Percentiles rank a stretch among this genome's conserved stretches.
These are phyloP conservation scores for Tetraodon nigroviridis DNA, from an alignment of 2,113 vertebrate genomes.

Conservation along the genomic window DNA sequence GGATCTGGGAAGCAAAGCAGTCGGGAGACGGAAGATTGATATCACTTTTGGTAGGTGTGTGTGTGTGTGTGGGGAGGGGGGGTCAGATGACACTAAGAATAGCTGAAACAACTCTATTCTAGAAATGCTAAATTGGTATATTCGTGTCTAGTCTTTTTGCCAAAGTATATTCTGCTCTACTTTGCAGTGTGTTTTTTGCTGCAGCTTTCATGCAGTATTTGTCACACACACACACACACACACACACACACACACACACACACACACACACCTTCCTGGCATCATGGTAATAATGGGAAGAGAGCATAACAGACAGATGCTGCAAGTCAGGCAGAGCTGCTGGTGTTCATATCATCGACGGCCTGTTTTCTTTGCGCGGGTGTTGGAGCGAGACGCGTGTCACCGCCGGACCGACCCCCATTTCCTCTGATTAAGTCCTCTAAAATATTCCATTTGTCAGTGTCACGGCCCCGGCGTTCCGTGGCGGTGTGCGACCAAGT, in stretches of 20 bases:
- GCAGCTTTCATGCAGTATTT: conserved; percentile 12
- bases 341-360: conserved; percentile 62
- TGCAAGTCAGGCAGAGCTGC: conserved; percentile 17
- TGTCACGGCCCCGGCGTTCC: conserved; percentile 81
- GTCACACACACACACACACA: too few species aligned
- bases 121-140: too few species aligned
- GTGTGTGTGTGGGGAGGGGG: too few species aligned
- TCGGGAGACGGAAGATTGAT: conserved; percentile 23
- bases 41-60: background rate
- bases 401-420: conserved; percentile 89
- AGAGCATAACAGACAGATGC: conserved; percentile 17
- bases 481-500: conserved; percentile 79
- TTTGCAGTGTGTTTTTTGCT: background rate
- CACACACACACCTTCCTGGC: background rate
- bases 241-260: conserved; percentile 18
- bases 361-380: conserved; percentile 87
- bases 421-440: conserved; percentile 95
- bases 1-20: conserved; percentile 36
- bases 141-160: too few species aligned
- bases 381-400: conserved; percentile 83
- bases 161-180: background rate
- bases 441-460: conserved; percentile 95
- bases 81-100: too few species aligned
- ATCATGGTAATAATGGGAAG: conserved; percentile 20
- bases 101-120: too few species aligned